Conservation (phyloP, 1,140 invertebrate species). For the Lethrus apterus region DNA sequence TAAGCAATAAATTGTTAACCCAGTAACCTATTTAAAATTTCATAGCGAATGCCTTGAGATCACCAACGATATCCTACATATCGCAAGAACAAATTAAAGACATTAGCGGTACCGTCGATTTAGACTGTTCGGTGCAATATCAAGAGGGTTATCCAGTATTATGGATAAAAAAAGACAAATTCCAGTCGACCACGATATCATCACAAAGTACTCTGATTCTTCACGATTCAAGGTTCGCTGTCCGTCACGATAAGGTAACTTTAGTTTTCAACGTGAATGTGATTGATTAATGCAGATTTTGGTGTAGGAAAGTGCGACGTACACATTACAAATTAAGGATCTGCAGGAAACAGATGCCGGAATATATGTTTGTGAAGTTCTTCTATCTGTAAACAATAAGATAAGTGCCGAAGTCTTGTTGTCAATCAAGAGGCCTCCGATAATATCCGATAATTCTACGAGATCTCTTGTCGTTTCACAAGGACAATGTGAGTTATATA, state of each 20-base stretch:
- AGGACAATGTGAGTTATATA: slow-evolving; percentile 51
- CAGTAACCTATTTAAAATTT: no score
- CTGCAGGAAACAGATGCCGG: slow-evolving; percentile 91
- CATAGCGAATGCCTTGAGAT: no score
- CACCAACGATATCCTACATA: slow-evolving; percentile 86
- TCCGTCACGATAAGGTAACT: slow-evolving; percentile 77
- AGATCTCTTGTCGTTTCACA: slow-evolving; percentile 77
- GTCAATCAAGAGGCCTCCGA: slow-evolving; percentile 74
- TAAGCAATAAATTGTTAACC: no score
- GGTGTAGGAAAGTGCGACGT: slow-evolving; percentile 35
- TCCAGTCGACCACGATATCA: slow-evolving; percentile 60
- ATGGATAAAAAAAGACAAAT: slow-evolving; percentile 60
- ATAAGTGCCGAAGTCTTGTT: slow-evolving; percentile 77
- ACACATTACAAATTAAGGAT: slow-evolving; percentile 70
- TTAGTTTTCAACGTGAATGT: no score
- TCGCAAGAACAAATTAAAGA: slow-evolving; percentile 86
- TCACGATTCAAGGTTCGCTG: slow-evolving; percentile 75
- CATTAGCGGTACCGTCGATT: slow-evolving; percentile 80
- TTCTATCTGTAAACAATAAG: slow-evolving; percentile 69
- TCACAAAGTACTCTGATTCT: slow-evolving; percentile 73
- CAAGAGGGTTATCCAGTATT: slow-evolving; percentile 75
- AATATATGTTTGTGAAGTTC: slow-evolving; percentile 77
- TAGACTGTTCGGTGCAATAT: slow-evolving; percentile 86
- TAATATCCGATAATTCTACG: slow-evolving; percentile 90
- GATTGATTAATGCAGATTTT: neutral